These are phyloP conservation scores for Nysson spinosus DNA, from an alignment of 2,888 invertebrate genomes.

Conservation along the genomic window DNA sequence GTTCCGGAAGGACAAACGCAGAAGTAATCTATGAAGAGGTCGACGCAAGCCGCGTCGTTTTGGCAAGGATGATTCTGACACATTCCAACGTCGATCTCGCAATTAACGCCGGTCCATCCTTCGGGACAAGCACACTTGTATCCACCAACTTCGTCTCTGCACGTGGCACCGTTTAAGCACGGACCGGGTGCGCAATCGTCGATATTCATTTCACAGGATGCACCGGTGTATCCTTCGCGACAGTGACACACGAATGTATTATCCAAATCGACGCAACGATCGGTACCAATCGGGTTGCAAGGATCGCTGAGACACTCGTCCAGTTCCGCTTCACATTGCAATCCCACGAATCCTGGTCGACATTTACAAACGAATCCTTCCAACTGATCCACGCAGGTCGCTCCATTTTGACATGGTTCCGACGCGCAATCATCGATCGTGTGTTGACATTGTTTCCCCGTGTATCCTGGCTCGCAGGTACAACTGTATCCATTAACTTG, in stretches of 20 bases:
- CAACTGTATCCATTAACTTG: slow-evolving; percentile 90
- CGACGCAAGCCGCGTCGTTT: slow-evolving; percentile 94
- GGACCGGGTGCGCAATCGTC: slow-evolving; percentile 92
- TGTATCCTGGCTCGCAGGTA: slow-evolving; percentile 95
- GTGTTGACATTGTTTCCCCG: slow-evolving; percentile 95
- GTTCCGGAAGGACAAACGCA: slow-evolving; percentile 97
- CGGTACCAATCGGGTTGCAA: slow-evolving; percentile 93
- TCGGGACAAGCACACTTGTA: slow-evolving; percentile 90
- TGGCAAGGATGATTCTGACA: slow-evolving; percentile 93
- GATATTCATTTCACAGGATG: slow-evolving; percentile 89
- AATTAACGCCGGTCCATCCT: slow-evolving; percentile 92
- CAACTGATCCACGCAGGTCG: slow-evolving; percentile 90
- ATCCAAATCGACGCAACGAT: slow-evolving; percentile 92
- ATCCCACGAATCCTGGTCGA: slow-evolving; percentile 92
- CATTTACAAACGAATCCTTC: slow-evolving; percentile 96
- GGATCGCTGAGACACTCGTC: slow-evolving; percentile 95
- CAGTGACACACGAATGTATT: slow-evolving; percentile 93
- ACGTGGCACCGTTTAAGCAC: slow-evolving; percentile 93
- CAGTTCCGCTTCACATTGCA: slow-evolving; percentile 96
- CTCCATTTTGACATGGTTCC: slow-evolving; percentile 94
- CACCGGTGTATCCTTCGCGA: slow-evolving; percentile 91
- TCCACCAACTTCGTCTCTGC: slow-evolving; percentile 90
- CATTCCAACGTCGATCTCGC: slow-evolving; percentile 92
- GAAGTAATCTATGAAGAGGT: slow-evolving; percentile 94
- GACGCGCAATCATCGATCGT: slow-evolving; percentile 94